Conservation (phyloP, 2,888 invertebrate genomes). For the Leptopterna dolabrata region DNA sequence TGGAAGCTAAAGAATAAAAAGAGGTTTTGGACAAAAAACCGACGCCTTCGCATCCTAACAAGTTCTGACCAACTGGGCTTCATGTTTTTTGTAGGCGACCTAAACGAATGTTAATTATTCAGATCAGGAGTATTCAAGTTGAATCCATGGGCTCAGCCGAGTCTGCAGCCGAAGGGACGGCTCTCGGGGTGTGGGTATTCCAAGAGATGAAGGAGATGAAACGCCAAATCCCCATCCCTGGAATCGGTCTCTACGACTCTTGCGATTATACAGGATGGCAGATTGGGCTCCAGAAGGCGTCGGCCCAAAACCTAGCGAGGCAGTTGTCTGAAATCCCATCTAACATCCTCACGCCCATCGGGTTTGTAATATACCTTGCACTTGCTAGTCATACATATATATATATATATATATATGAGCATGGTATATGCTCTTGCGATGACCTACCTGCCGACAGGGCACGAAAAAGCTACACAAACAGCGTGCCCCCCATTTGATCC, state of each 20-base stretch:
- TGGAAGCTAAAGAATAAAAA: no score
- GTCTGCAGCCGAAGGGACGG: slow-evolving; percentile 83
- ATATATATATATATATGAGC: no score
- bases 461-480: no score
- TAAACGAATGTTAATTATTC: not conserved
- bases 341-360: slow-evolving; percentile 82
- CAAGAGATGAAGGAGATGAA: slow-evolving; percentile 71
- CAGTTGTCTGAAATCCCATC: slow-evolving; percentile 84
- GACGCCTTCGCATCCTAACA: no score
- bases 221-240: slow-evolving; percentile 65
- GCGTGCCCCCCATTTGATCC: no score
- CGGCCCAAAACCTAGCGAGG: slow-evolving; percentile 83
- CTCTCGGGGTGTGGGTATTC: slow-evolving; percentile 77
- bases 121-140: slow-evolving; percentile 73
- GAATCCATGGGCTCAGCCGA: slow-evolving; percentile 85
- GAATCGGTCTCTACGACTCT: slow-evolving; percentile 73
- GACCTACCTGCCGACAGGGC: no score
- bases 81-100: no score
- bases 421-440: no score
- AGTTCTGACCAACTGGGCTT: no score
- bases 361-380: slow-evolving; percentile 71
- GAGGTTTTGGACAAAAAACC: no score
- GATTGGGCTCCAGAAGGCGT: slow-evolving; percentile 78
- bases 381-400: no score
- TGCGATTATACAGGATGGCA: slow-evolving; percentile 79